These are phyloP conservation scores for Hemithea aestivaria DNA, from an alignment of 2,888 invertebrate genomes.

Conservation along the genomic window DNA sequence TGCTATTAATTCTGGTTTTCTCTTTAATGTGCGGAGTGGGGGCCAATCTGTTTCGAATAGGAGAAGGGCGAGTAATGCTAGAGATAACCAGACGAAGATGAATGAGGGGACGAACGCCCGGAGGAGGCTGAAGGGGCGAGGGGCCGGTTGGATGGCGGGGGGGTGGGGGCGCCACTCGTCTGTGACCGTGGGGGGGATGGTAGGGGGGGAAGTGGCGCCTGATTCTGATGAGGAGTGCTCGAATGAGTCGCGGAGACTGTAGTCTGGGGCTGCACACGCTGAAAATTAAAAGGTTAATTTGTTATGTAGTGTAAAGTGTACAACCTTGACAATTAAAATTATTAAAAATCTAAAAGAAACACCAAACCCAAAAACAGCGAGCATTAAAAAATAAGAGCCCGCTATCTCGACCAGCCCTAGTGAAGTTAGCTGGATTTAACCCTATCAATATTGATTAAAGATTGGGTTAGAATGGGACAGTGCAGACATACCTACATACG, in stretches of 20 bases:
- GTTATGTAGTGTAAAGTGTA: too few species aligned
- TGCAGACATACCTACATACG: too few species aligned
- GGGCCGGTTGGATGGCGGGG: slow-evolving; percentile 44
- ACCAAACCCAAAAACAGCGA: too few species aligned
- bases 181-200: slow-evolving; percentile 47
- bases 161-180: slow-evolving; percentile 60
- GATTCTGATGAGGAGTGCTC: slow-evolving; percentile 90
- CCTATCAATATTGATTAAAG: too few species aligned
- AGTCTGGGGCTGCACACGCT: slow-evolving; percentile 63
- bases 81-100: slow-evolving; percentile 84
- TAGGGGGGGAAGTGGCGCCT: slow-evolving; percentile 75
- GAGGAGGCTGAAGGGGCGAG: slow-evolving; percentile 33
- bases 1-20: slow-evolving; percentile 87
- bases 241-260: slow-evolving; percentile 84
- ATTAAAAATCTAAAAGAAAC: too few species aligned
- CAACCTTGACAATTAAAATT: too few species aligned
- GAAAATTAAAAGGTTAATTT: slow-evolving; percentile 42
- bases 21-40: slow-evolving; percentile 82
- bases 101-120: slow-evolving; percentile 89
- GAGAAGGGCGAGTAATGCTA: slow-evolving; percentile 83
- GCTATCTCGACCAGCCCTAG: too few species aligned
- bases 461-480: too few species aligned
- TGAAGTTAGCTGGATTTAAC: too few species aligned
- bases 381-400: too few species aligned
- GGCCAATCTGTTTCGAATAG: slow-evolving; percentile 90